Conservation (phyloP, 2,888 invertebrate species). For the Clusia tigrina region DNA sequence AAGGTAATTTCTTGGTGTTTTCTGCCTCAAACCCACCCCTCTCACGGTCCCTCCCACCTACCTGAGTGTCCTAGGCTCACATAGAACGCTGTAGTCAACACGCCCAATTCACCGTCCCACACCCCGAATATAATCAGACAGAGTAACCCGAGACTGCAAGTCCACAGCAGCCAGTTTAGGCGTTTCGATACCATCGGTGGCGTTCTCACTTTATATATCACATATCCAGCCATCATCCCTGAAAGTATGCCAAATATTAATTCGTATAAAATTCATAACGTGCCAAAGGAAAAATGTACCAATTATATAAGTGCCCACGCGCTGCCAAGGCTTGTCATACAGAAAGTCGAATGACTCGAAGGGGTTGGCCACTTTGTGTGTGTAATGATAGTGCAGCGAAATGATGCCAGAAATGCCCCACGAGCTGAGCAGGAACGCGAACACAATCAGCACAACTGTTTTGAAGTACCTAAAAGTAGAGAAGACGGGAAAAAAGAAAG, state of each 20-base stretch:
- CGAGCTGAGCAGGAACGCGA: slow-evolving; percentile 73
- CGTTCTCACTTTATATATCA: slow-evolving; percentile 73
- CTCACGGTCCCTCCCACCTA: no score
- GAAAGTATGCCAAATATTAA: neutral
- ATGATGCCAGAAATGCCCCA: slow-evolving; percentile 80
- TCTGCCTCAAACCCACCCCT: no score
- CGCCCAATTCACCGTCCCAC: slow-evolving; percentile 71
- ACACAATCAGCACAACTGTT: slow-evolving; percentile 69
- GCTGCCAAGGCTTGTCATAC: slow-evolving; percentile 85
- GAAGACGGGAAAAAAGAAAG: no score
- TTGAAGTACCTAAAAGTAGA: slow-evolving; percentile 69
- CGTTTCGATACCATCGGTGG: slow-evolving; percentile 70
- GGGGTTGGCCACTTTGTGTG: slow-evolving; percentile 78
- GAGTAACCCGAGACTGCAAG: slow-evolving; percentile 69
- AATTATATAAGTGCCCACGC: slow-evolving; percentile 81
- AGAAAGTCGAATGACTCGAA: slow-evolving; percentile 84
- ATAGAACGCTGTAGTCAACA: slow-evolving; percentile 76
- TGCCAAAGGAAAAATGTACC: slow-evolving; percentile 66
- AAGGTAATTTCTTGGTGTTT: no score
- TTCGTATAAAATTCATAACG: slow-evolving; percentile 4
- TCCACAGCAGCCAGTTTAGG: slow-evolving; percentile 70
- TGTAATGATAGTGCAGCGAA: slow-evolving; percentile 78
- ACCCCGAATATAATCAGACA: slow-evolving; percentile 74
- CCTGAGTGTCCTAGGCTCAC: slow-evolving; percentile 77
- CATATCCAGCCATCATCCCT: slow-evolving; percentile 78